Evolutionary conservation across 2,797 vertebrate genomes (phyloP).

Genomic region (Trematocara caparti): DNA sequence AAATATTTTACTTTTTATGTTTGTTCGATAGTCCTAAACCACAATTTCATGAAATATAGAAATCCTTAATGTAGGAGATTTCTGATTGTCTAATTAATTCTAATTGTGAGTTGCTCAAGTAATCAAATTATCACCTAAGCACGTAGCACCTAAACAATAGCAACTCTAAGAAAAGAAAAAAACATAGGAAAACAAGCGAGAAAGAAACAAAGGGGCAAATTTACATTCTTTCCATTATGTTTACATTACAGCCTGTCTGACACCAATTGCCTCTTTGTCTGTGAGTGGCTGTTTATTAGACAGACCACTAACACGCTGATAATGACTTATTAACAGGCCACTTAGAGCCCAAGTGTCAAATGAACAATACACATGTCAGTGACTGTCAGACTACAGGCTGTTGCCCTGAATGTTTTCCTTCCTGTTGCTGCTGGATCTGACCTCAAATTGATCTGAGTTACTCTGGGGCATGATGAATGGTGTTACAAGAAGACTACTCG

Average conservation of each 20-base stretch:
- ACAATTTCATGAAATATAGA: neutral
- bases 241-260: constrained; percentile 39
- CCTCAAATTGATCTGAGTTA: neutral
- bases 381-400: constrained; percentile 16
- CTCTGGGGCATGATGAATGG: neutral
- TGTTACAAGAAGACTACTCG: neutral
- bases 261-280: constrained; percentile 24
- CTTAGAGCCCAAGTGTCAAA: constrained; percentile 61
- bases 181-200: neutral
- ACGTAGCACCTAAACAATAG: neutral
- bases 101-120: neutral
- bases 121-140: neutral
- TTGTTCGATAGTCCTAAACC: neutral
- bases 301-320: constrained; percentile 57
- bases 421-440: neutral
- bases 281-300: constrained; percentile 56
- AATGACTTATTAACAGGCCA: constrained; percentile 72
- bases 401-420: neutral
- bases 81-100: neutral
- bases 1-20: neutral
- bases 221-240: neutral
- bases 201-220: neutral
- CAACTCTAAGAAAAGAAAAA: neutral
- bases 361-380: constrained; percentile 65
- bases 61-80: neutral